phyloP scores from a whole-genome alignment of 2,113 vertebrate genomes.

The Hippocampus abdominalis region DNA sequence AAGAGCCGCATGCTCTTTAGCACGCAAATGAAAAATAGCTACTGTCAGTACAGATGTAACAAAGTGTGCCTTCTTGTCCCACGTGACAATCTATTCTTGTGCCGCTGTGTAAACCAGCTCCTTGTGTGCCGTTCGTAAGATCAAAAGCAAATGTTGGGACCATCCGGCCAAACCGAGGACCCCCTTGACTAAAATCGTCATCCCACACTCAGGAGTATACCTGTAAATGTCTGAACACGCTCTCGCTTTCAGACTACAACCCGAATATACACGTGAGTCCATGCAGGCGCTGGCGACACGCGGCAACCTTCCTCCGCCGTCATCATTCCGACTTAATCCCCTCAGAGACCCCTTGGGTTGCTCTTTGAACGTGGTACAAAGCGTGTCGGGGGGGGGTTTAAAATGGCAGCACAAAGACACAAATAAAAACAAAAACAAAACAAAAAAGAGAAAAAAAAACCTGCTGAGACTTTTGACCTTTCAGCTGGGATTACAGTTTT shows the following conservation, averaged over 20 bases:
- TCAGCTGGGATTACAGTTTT: conserved; percentile 70
- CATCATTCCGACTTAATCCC: conserved; percentile 72
- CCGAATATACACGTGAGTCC: background rate
- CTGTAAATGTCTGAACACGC: background rate
- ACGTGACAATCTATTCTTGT: too few relatives aligned
- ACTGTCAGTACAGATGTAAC: too few relatives aligned
- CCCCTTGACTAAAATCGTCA: background rate
- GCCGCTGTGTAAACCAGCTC: too few relatives aligned
- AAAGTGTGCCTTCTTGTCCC: too few relatives aligned
- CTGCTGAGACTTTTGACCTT: conserved; percentile 74
- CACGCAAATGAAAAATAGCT: too few relatives aligned
- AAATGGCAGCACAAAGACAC: conserved; percentile 70
- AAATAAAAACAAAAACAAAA: conserved; percentile 59
- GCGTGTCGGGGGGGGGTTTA: conserved; percentile 67
- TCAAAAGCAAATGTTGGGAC: background rate
- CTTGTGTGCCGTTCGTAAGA: too few relatives aligned
- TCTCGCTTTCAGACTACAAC: background rate
- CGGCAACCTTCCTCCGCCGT: conserved; percentile 49
- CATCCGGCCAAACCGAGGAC: background rate
- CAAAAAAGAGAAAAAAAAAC: conserved; percentile 56
- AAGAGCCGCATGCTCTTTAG: too few relatives aligned
- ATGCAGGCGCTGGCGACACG: conserved; percentile 20
- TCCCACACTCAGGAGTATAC: background rate
- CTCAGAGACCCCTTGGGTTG: conserved; percentile 72
- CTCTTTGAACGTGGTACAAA: conserved; percentile 74